Evolutionary conservation across 2,113 vertebrate genomes (phyloP).

Genomic region (Orycteropus afer): DNA sequence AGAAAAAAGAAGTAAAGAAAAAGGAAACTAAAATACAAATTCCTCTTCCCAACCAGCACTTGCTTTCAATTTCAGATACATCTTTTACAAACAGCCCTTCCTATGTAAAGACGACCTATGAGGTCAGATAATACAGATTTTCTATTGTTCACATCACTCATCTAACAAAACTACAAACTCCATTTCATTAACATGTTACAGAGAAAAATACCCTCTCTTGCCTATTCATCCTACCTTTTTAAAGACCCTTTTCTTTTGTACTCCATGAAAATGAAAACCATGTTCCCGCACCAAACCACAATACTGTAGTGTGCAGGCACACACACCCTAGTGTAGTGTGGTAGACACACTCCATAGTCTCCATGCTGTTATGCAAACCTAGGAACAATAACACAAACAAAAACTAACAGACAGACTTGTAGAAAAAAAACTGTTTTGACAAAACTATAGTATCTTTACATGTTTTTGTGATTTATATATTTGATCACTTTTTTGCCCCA

Average conservation of each 20-base stretch:
- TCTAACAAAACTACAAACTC: conserved; percentile 68
- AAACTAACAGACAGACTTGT: background rate
- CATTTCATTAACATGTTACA: background rate
- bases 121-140: conserved; percentile 75
- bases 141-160: conserved; percentile 79
- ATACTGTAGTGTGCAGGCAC: background rate
- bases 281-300: fast-evolving
- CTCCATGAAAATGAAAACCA: background rate
- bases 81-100: conserved; percentile 4
- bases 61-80: background rate
- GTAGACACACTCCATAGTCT: background rate
- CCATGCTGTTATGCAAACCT: background rate
- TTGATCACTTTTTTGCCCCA: background rate
- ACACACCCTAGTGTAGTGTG: background rate
- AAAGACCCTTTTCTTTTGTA: background rate
- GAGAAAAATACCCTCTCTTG: background rate
- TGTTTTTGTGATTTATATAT: background rate
- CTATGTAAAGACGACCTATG: conserved; percentile 62
- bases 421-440: conserved; percentile 59
- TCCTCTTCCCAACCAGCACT: fast-evolving
- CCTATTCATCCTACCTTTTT: background rate
- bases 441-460: conserved; percentile 16
- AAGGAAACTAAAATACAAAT: background rate
- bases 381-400: background rate
- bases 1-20: background rate